These are phyloP conservation scores for Propithecus perrieri DNA, from an alignment of 2,797 vertebrate genomes.

Conservation along the genomic window DNA sequence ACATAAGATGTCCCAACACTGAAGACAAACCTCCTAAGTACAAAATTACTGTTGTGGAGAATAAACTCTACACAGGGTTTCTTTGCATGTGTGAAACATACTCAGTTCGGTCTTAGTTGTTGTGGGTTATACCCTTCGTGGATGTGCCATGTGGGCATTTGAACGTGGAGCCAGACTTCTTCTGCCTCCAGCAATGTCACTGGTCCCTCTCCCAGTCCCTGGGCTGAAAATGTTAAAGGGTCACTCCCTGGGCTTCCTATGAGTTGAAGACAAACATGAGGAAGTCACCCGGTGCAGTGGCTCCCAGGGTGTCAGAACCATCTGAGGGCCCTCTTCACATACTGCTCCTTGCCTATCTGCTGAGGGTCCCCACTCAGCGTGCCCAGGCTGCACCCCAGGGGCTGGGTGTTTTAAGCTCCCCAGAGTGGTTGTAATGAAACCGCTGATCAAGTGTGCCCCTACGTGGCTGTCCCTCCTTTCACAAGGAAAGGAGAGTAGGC, in stretches of 20 bases:
- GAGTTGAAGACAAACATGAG: background rate
- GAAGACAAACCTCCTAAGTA: background rate
- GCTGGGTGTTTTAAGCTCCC: background rate
- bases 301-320: fast-evolving
- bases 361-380: background rate
- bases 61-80: background rate
- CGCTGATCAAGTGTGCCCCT: background rate
- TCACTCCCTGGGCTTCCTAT: background rate
- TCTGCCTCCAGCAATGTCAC: background rate
- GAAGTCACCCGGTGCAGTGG: background rate
- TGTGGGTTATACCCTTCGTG: no score
- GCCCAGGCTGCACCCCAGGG: background rate
- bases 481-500: background rate
- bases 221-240: background rate
- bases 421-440: background rate
- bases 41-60: background rate
- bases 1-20: background rate
- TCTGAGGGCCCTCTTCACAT: background rate
- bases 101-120: background rate
- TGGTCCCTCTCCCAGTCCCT: background rate
- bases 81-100: background rate
- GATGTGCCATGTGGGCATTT: background rate
- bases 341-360: fast-evolving
- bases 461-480: background rate
- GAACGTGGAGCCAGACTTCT: background rate